A percentile compares a stretch with the other conserved stretches of the same genome.
These are phyloP conservation scores for Rotaria socialis DNA, from an alignment of 2,888 invertebrate genomes.

Conservation along the genomic window DNA sequence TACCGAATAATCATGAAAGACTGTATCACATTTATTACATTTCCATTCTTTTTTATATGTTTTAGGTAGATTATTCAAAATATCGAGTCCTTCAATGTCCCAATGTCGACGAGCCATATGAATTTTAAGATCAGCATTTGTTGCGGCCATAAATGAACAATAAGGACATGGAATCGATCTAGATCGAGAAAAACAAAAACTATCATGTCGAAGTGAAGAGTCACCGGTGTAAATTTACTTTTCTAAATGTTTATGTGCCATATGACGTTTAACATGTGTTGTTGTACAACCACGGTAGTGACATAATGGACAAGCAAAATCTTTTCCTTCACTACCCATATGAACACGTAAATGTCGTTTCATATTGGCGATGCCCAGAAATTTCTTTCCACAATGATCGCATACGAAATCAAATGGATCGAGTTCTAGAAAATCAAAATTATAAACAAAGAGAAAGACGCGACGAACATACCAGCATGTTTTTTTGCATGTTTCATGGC, in stretches of 20 bases:
- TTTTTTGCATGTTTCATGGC: conserved; percentile 32
- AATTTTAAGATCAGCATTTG: conserved; percentile 46
- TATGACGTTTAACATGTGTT: conserved; percentile 46
- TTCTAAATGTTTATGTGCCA: conserved; percentile 47
- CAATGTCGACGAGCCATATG: conserved; percentile 47
- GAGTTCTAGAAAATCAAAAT: not conserved
- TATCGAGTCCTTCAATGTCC: conserved; percentile 43
- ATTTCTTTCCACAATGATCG: conserved; percentile 39
- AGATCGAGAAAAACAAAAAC: not conserved
- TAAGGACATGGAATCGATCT: conserved; percentile 46
- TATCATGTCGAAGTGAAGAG: too few relatives aligned
- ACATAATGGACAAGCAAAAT: conserved; percentile 42
- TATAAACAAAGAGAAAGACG: not conserved
- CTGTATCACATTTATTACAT: conserved; percentile 42
- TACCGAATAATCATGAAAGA: conserved; percentile 45
- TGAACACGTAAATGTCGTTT: conserved; percentile 45
- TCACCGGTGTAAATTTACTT: not conserved
- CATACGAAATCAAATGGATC: conserved; percentile 45
- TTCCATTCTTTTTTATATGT: conserved; percentile 46
- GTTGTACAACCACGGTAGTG: conserved; percentile 45
- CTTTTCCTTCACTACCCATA: conserved; percentile 39
- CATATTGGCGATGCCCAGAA: conserved; percentile 43
- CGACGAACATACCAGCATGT: not conserved
- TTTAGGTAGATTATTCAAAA: conserved; percentile 40
- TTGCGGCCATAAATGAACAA: conserved; percentile 46